Evolutionary conservation across 2,113 vertebrate genomes (phyloP).

Genomic region (Erpornis zantholeuca): DNA sequence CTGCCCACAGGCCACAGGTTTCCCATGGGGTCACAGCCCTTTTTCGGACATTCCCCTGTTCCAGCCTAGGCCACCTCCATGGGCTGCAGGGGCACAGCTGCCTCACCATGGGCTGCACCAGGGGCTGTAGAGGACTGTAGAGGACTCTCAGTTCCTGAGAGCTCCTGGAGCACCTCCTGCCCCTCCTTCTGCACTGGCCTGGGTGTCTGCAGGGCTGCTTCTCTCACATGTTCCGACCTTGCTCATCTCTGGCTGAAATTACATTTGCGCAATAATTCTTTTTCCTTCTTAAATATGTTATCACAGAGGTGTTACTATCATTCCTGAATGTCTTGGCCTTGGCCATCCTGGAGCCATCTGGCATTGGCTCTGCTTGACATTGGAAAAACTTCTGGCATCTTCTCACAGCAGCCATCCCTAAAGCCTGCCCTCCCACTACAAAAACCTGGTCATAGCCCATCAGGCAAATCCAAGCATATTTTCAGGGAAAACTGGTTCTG

Average conservation of each 20-base stretch:
- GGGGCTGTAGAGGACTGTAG: background rate
- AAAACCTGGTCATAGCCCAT: background rate
- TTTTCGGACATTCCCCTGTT: background rate
- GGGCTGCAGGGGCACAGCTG: background rate
- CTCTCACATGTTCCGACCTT: background rate
- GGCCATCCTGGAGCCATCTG: background rate
- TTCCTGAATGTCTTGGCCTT: background rate
- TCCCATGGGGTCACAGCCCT: background rate
- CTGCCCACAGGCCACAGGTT: background rate
- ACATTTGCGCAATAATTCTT: background rate
- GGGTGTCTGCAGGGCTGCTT: background rate
- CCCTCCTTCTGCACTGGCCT: background rate
- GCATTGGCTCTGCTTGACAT: background rate
- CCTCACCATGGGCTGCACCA: background rate
- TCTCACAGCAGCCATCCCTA: background rate
- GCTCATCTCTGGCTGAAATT: background rate
- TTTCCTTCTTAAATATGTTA: background rate
- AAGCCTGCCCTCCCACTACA: background rate
- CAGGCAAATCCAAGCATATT: background rate
- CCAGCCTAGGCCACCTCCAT: background rate
- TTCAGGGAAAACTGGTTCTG: constrained; percentile 3
- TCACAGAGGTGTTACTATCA: background rate
- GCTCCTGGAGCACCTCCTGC: background rate
- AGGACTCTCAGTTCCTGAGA: background rate
- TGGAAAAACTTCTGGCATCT: background rate